Evolutionary conservation across 2,113 vertebrate species (phyloP).

Genomic region (Calypte anna): DNA sequence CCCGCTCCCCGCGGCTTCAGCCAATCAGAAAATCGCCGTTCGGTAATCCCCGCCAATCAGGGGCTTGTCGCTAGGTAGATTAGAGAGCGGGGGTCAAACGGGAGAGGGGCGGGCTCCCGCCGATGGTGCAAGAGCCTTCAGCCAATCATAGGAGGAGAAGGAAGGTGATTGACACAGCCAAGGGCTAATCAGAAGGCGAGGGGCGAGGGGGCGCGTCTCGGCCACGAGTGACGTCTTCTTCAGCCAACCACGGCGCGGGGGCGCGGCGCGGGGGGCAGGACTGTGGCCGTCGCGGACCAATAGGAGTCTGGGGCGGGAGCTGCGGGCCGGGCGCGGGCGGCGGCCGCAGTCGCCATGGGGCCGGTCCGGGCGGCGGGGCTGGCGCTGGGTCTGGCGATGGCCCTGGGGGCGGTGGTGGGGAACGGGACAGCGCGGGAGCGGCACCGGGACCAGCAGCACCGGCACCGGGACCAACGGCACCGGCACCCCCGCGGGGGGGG

Average conservation of each 20-base stretch:
- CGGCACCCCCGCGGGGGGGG: background rate
- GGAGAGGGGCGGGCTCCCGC: background rate
- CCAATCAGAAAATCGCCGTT: constrained; percentile 10
- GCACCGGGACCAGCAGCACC: background rate
- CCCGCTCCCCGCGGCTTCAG: background rate
- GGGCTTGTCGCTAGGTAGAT: background rate
- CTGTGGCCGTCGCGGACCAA: background rate
- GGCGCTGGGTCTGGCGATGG: background rate
- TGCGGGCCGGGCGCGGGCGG: background rate
- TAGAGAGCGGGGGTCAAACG: background rate
- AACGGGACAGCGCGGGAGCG: background rate
- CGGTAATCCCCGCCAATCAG: background rate
- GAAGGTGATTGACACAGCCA: background rate
- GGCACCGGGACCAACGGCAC: too few species aligned
- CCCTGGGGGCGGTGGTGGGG: background rate
- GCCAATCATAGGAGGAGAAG: background rate
- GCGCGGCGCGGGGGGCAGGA: background rate
- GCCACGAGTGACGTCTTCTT: fast-evolving
- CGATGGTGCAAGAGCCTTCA: fast-evolving
- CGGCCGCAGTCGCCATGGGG: background rate
- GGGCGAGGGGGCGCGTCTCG: background rate
- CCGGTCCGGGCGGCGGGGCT: background rate
- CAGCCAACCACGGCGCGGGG: background rate
- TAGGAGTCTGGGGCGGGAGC: background rate
- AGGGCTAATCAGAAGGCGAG: background rate